Base-by-base conservation (phyloP, 2,113 vertebrate genomes). In the Polyodon spathula region DNA sequence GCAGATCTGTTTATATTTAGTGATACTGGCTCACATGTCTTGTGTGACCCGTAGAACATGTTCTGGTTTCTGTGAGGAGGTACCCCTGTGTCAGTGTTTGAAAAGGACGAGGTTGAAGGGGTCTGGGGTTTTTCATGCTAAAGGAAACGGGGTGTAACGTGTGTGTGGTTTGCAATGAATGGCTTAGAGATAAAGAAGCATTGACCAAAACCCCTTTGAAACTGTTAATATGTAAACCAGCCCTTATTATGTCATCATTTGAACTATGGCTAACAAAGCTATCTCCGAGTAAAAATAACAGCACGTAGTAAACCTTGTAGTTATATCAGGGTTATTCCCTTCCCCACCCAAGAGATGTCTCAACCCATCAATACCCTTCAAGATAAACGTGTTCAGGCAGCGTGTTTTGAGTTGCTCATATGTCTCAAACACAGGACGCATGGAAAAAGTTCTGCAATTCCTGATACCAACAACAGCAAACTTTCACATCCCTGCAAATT, bases 241-340 rank as follows among this genome's bases (percentile, higher is more conserved):
- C 71, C 64, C 67, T 78, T 71, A 81, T 82, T 80, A 82, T 77
- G 79, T 84, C 78, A 80, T 74, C 72, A 74, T 66, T 70, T 56
- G 56, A 61, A 65, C 70, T 59, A 70, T 43, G 5, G 27, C 77
- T 71, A 80, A 82, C 73, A 83, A 76, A 80, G 74, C 73, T 81
- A 84, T 82, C 81, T 74, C 60, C 48, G 27, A 68, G 67, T 63
- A 64, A 74, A 75, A 77, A 75, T 60, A 54, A 43, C 59, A 16
- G 48, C 5, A 63, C 55, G 65, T 52, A 12, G 63, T 48, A 15
- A 62, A 73, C 66, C 53, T 56, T 74, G 65, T 9, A 60, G 63
- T 65, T 63, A 68, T 60, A 9, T 42, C 67, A 68, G 46, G 58
- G 60, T 68, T 68, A 65, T 71, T 69, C 68, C 57, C 52, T 53